Evolutionary conservation across 2,888 invertebrate genomes (phyloP).

Genomic region (Ectemnius continuus): DNA sequence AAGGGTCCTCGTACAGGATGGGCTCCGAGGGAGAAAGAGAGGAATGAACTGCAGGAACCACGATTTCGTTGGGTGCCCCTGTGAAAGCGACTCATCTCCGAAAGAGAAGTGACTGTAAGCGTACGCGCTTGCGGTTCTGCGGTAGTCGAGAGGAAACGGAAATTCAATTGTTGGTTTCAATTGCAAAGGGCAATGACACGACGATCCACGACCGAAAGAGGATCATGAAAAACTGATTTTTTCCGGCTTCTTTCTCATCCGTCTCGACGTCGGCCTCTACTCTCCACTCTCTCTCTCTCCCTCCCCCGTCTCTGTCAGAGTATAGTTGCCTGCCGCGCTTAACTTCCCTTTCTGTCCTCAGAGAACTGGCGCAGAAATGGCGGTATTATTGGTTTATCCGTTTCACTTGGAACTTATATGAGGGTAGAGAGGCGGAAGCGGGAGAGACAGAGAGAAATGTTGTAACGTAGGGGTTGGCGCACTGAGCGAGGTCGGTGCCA

Average conservation of each 20-base stretch:
- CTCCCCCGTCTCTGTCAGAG: background rate
- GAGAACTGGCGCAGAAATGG: constrained; percentile 58
- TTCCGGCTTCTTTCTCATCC: constrained; percentile 12
- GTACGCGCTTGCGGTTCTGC: background rate
- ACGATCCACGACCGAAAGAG: constrained; percentile 34
- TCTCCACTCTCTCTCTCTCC: background rate
- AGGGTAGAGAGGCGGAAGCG: constrained; percentile 10
- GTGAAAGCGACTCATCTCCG: too few species aligned
- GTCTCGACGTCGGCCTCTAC: background rate
- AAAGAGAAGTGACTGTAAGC: too few species aligned
- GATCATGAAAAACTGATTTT: constrained; percentile 51
- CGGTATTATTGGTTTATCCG: constrained; percentile 72
- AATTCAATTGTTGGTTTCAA: constrained; percentile 50
- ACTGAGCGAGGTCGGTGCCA: too few species aligned
- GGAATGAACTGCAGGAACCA: too few species aligned
- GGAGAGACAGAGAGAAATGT: background rate
- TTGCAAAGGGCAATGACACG: constrained; percentile 30
- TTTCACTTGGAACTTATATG: constrained; percentile 39
- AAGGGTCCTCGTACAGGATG: too few species aligned
- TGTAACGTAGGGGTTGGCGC: too few species aligned
- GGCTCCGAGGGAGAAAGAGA: too few species aligned
- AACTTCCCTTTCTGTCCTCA: constrained; percentile 39
- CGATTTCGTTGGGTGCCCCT: too few species aligned
- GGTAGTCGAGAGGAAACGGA: background rate
- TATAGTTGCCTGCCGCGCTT: too few species aligned